A percentile compares a stretch with the other conserved stretches of the same genome.
Evolutionary conservation across 2,113 vertebrate species (phyloP).

Genomic region (Sus scrofa): T2T-Sscrofa CM000823.6:44416501-44417000

Average conservation of each 20-base stretch:
- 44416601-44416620: background rate
- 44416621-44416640: background rate
- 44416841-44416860: background rate
- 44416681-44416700: background rate
- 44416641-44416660: background rate
- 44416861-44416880: background rate
- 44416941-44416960: background rate
- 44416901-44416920: background rate
- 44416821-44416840: background rate
- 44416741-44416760: background rate
- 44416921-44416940: conserved; percentile 37
- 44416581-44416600: background rate
- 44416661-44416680: background rate
- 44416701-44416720: background rate
- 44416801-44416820: background rate
- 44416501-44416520: background rate
- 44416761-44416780: accelerated
- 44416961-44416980: background rate
- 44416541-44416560: no score
- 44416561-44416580: no score
- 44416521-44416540: background rate
- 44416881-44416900: background rate
- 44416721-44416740: background rate
- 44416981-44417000: background rate
- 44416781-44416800: background rate